Percentiles rank a stretch among this genome's conserved stretches.
These are phyloP conservation scores for Crotalus viridis DNA, from an alignment of 2,113 vertebrate genomes.

Conservation along the genomic window DNA sequence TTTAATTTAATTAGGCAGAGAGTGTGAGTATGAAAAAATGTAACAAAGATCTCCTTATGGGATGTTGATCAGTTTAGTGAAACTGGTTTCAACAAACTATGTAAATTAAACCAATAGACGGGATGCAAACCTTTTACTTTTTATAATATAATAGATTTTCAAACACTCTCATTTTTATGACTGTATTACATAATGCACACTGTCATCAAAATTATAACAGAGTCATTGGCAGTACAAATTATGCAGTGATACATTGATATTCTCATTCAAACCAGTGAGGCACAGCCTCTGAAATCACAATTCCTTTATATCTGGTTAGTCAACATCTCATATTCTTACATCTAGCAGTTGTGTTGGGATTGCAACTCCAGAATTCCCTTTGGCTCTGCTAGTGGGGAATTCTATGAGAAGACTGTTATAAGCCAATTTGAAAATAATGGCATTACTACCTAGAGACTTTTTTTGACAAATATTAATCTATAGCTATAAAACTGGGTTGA, in stretches of 20 bases:
- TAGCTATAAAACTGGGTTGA: not conserved
- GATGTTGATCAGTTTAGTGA: not conserved
- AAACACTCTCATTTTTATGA: not conserved
- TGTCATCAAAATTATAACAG: not conserved
- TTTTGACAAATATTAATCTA: not conserved
- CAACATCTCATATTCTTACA: not conserved
- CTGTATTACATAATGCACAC: not conserved
- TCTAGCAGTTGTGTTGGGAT: not conserved
- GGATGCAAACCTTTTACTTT: not conserved
- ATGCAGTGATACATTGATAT: not conserved
- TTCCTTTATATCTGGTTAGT: not conserved
- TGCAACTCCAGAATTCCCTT: not conserved
- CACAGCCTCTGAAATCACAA: not conserved
- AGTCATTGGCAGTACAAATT: not conserved
- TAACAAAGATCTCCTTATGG: not conserved
- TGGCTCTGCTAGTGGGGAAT: not conserved
- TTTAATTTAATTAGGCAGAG: slow-evolving; percentile 9
- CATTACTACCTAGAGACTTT: not conserved
- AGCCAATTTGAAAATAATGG: not conserved
- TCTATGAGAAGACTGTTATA: not conserved
- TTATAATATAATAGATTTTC: not conserved
- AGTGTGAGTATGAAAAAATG: not conserved
- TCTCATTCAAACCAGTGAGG: not conserved
- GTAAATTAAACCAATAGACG: not conserved
- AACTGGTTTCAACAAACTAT: not conserved